Percentiles rank a stretch among this genome's conserved stretches.
These are phyloP conservation scores for Oryzias dopingdopingensis DNA, from an alignment of 2,797 vertebrate genomes.

Conservation along the genomic window DNA sequence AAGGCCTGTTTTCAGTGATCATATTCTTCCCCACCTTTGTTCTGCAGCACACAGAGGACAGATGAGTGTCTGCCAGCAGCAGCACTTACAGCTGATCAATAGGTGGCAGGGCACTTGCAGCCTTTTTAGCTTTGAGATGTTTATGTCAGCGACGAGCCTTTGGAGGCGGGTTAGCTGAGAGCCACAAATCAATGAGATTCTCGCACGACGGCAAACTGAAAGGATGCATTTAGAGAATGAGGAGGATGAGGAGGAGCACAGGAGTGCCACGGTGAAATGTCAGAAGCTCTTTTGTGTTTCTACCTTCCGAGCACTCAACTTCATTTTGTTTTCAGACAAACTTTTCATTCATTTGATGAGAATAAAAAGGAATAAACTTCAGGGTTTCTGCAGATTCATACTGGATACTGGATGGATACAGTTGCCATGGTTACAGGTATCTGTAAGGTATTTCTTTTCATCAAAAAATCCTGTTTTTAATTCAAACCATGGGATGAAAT, in stretches of 20 bases:
- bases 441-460: not conserved
- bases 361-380: constrained; percentile 6
- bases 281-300: not conserved
- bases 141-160: constrained; percentile 19
- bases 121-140: constrained; percentile 20
- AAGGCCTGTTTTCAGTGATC: not conserved
- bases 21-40: not conserved
- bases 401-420: not conserved
- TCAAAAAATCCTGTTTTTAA: too few relatives aligned
- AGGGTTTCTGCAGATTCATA: constrained; percentile 28
- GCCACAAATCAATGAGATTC: constrained; percentile 24
- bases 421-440: constrained; percentile 44
- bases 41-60: not conserved
- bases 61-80: not conserved
- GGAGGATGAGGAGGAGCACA: constrained; percentile 2
- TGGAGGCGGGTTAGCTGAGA: constrained; percentile 18
- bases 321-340: constrained; percentile 6
- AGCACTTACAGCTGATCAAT: constrained; percentile 19
- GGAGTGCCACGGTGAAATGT: constrained; percentile 11
- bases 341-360: constrained; percentile 3
- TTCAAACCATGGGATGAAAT: too few relatives aligned
- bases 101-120: not conserved
- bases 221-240: constrained; percentile 5
- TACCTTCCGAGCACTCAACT: not conserved
- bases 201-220: constrained; percentile 13